phyloP scores from a whole-genome alignment of 2,888 invertebrate species.

The Cecidostiba fungosa region DNA sequence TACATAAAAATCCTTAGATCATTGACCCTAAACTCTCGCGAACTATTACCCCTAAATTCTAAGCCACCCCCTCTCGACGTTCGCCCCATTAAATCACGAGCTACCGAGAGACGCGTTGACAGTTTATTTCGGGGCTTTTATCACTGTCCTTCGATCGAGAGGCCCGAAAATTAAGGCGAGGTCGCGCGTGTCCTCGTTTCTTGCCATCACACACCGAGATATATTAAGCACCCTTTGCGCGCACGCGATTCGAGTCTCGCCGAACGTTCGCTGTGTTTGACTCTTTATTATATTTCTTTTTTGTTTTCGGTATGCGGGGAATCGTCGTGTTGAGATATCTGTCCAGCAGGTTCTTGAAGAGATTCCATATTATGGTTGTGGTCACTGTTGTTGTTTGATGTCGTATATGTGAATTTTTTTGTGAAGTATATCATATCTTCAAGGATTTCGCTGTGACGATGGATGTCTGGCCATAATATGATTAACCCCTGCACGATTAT shows the following conservation, averaged over 20 bases:
- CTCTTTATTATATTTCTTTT: not conserved
- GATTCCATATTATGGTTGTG: not conserved
- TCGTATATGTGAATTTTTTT: not conserved
- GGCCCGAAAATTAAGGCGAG: conserved; percentile 60
- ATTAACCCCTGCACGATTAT: conserved; percentile 10
- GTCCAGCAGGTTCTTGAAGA: not conserved
- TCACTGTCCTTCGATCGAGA: conserved; percentile 61
- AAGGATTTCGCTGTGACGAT: not conserved
- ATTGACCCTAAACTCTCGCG: not conserved
- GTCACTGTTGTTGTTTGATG: not conserved
- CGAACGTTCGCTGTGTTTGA: not conserved
- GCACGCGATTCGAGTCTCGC: not conserved
- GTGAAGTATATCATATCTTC: not conserved
- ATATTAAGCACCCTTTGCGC: conserved; percentile 60
- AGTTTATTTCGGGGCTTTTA: conserved; percentile 57
- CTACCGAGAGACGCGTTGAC: not conserved
- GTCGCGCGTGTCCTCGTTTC: conserved; percentile 26
- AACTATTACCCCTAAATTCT: not conserved
- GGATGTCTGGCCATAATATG: not conserved
- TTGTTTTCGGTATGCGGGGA: no score
- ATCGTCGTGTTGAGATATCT: not conserved
- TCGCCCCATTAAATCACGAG: conserved; percentile 11
- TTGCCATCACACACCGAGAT: conserved; percentile 27
- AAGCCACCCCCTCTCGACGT: not conserved
- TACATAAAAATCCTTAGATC: no score